Conservation (phyloP, 2,888 invertebrate species). For the Cataglyphis livida region DNA sequence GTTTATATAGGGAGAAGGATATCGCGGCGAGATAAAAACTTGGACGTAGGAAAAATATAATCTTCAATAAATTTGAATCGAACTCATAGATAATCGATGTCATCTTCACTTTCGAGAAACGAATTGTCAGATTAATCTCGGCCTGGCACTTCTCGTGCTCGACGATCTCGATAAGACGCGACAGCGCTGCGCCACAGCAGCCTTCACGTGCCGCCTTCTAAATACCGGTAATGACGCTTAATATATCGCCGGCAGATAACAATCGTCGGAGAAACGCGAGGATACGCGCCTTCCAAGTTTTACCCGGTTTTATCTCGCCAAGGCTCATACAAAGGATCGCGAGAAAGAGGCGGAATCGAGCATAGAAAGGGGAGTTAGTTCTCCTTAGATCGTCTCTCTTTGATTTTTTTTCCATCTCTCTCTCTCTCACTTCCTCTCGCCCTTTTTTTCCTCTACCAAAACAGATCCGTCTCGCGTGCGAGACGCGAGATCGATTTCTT, state of each 20-base stretch:
- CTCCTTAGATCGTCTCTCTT: constrained; percentile 26
- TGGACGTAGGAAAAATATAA: not conserved
- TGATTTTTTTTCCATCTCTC: not conserved
- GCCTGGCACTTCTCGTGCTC: constrained; percentile 59
- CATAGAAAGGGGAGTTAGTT: constrained; percentile 27
- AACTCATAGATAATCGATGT: constrained; percentile 15
- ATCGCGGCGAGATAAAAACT: not conserved
- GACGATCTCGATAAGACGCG: constrained; percentile 78
- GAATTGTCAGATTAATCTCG: constrained; percentile 63
- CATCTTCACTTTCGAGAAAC: constrained; percentile 60
- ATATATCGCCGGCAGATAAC: constrained; percentile 83
- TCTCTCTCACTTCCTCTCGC: not conserved
- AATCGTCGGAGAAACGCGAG: constrained; percentile 79
- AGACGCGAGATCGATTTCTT: constrained; percentile 62
- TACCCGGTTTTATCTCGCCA: constrained; percentile 69
- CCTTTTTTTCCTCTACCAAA: constrained; percentile 33
- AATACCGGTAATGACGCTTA: constrained; percentile 84
- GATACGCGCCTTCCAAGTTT: constrained; percentile 77
- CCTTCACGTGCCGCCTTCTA: constrained; percentile 78
- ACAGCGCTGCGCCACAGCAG: constrained; percentile 67
- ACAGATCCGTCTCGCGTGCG: constrained; percentile 75
- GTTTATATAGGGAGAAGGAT: not conserved
- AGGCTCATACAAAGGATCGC: constrained; percentile 62
- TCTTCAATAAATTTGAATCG: not conserved
- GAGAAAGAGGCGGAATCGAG: constrained; percentile 59